Conservation (phyloP, 2,888 invertebrate species). For the Mesorhabditis sp. region DNA sequence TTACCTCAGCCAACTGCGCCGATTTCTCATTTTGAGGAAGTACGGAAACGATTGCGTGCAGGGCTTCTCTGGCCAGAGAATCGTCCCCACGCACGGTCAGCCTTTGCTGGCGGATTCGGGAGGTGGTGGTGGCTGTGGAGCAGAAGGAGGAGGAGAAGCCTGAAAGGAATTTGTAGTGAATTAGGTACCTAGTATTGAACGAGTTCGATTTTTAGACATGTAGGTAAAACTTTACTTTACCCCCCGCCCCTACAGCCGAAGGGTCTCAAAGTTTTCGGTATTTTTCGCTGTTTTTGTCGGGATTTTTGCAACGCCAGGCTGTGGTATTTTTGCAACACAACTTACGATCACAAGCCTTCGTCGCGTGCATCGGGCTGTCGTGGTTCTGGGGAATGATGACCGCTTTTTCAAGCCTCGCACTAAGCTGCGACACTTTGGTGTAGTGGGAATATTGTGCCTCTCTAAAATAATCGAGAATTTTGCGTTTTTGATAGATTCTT, state of each 20-base stretch:
- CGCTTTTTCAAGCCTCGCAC: background rate
- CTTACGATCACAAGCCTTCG: background rate
- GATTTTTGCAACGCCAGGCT: too few species aligned
- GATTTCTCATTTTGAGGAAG: conserved; percentile 15
- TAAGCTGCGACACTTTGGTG: background rate
- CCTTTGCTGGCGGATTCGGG: conserved; percentile 29
- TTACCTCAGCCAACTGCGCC: conserved; percentile 4
- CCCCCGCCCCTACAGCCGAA: too few species aligned
- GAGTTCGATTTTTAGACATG: too few species aligned
- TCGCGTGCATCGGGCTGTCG: background rate
- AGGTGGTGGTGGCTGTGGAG: conserved; percentile 2
- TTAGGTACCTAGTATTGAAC: too few species aligned
- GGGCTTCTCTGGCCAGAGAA: conserved; percentile 30
- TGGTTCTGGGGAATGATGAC: background rate
- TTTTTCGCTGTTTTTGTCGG: too few species aligned
- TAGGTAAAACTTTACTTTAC: too few species aligned
- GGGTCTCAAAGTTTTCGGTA: too few species aligned
- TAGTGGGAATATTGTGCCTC: background rate
- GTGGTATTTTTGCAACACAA: too few species aligned
- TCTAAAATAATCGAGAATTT: background rate
- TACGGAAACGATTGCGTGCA: conserved; percentile 20
- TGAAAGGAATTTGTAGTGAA: background rate
- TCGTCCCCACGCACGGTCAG: conserved; percentile 36
- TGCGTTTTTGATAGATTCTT: background rate
- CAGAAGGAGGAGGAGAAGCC: background rate